Conservation (phyloP, 2,888 invertebrate species). For the Hypolimnas misippus region DNA sequence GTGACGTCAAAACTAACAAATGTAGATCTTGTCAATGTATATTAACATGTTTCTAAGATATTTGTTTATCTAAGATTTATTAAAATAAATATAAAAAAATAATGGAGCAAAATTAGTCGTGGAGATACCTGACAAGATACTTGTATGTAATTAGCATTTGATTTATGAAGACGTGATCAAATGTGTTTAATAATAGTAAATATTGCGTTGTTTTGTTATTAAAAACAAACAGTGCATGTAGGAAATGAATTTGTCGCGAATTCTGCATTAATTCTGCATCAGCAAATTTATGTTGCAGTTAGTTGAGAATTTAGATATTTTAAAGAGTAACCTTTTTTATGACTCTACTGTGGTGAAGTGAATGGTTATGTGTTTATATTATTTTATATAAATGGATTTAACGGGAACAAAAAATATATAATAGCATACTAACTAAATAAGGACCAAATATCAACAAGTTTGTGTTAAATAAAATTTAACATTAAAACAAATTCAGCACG, state of each 20-base stretch:
- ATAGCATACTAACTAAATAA: no score
- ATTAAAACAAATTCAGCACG: no score
- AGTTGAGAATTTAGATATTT: background rate
- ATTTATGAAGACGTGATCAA: background rate
- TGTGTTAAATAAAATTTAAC: no score
- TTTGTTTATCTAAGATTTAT: no score
- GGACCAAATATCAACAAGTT: no score
- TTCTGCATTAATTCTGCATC: background rate
- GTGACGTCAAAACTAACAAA: no score
- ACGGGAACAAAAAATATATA: no score
- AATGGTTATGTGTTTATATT: background rate
- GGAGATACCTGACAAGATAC: no score
- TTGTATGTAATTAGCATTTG: background rate
- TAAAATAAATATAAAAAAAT: no score
- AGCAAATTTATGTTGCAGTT: slow-evolving; percentile 5
- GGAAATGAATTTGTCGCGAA: background rate
- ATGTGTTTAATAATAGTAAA: background rate
- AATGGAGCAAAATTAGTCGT: no score
- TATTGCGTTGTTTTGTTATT: slow-evolving; percentile 8
- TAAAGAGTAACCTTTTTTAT: background rate
- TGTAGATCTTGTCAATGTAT: no score
- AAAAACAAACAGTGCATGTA: slow-evolving; percentile 6
- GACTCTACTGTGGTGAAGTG: background rate
- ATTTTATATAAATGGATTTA: background rate
- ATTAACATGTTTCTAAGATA: no score